Conservation (phyloP, 92 coral and sea anemone species). For the Actinostola sp. region DNA sequence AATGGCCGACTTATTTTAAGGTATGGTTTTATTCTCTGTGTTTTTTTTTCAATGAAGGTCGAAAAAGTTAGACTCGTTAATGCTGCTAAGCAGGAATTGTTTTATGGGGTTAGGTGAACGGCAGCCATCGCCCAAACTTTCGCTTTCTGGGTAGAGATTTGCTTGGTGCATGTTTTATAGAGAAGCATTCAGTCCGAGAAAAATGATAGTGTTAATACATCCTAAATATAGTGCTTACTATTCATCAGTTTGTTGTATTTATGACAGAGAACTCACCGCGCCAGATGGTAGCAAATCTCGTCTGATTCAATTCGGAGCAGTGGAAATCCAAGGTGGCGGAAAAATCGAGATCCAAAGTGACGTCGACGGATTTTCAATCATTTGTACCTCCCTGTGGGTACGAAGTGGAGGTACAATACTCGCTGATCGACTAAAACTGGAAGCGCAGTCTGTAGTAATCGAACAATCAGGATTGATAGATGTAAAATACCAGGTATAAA, state of each 20-base stretch:
- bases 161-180: too few relatives aligned
- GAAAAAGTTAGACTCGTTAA: too few relatives aligned
- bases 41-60: too few relatives aligned
- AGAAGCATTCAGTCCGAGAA: too few relatives aligned
- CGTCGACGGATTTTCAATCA: slow-evolving; percentile 45
- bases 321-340: slow-evolving; percentile 69
- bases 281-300: slow-evolving; percentile 65
- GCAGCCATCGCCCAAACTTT: too few relatives aligned
- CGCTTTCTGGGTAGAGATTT: too few relatives aligned
- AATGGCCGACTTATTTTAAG: slow-evolving; percentile 64
- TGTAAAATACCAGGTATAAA: slow-evolving; percentile 48
- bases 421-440: slow-evolving; percentile 46
- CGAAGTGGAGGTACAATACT: slow-evolving; percentile 57
- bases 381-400: slow-evolving; percentile 52
- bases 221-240: not conserved
- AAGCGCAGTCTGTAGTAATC: slow-evolving; percentile 35
- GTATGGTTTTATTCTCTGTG: slow-evolving; percentile 2
- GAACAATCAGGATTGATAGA: slow-evolving; percentile 67
- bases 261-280: slow-evolving; percentile 50
- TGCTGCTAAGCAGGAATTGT: too few relatives aligned
- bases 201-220: too few relatives aligned
- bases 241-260: not conserved
- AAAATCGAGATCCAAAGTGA: slow-evolving; percentile 68
- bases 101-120: too few relatives aligned
- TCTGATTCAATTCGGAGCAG: slow-evolving; percentile 45